Percentiles rank a stretch among this genome's conserved stretches.
These are phyloP conservation scores for Esox masquinongy DNA, from an alignment of 2,797 vertebrate genomes.

Conservation along the genomic window DNA sequence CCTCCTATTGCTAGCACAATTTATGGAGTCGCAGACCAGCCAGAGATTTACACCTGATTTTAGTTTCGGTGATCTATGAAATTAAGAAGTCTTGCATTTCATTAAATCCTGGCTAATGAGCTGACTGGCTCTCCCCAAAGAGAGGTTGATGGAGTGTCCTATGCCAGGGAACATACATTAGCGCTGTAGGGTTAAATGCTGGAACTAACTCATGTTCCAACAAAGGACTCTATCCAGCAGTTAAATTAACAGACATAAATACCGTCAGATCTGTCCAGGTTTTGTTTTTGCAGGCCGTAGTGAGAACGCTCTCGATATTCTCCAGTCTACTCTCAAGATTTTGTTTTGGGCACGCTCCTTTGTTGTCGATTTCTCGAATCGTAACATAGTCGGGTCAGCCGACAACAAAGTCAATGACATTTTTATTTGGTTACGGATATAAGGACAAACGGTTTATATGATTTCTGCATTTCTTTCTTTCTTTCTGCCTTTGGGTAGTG, in stretches of 20 bases:
- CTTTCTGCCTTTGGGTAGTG: neutral
- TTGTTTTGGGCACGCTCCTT: neutral
- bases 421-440: too few relatives aligned
- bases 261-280: conserved; percentile 90
- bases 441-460: neutral
- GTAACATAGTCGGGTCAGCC: neutral
- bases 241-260: conserved; percentile 99
- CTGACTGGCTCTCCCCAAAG: conserved; percentile 98
- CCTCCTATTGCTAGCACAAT: conserved; percentile 22
- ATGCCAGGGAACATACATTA: conserved; percentile 97
- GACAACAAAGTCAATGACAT: neutral
- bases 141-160: conserved; percentile 95
- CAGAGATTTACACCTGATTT: conserved; percentile 95
- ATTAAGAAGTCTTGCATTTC: conserved; percentile 99
- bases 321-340: conserved; percentile 23
- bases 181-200: conserved; percentile 98
- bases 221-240: conserved; percentile 96
- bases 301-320: conserved; percentile 58
- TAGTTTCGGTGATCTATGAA: conserved; percentile 93
- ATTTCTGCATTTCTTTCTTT: neutral
- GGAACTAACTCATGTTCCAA: conserved; percentile 99
- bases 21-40: conserved; percentile 65
- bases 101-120: conserved; percentile 99
- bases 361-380: neutral
- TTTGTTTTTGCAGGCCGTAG: conserved; percentile 85